Base-by-base conservation (phyloP, 2,797 vertebrate species). In the Peromyscus attwateri region DNA sequence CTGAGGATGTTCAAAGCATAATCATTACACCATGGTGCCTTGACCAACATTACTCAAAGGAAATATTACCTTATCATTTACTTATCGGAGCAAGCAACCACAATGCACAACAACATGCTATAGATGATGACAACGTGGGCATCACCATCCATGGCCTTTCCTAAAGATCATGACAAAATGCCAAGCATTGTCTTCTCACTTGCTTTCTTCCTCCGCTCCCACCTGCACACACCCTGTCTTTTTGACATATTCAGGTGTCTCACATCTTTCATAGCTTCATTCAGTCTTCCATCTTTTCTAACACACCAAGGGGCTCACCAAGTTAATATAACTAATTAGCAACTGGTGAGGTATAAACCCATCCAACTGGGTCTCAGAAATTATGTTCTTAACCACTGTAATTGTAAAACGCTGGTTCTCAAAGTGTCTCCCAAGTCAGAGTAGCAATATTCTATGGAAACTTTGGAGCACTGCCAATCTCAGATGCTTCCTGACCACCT, bases 111-210 rank as follows among this genome's bases (percentile, higher is more conserved):
- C 71, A 16, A 1, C 46, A 60, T 9, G 3, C 11, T 55, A n/a
- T 17, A 17, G 11, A 14, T 12, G 43, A 73, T 3, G n/a, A 4
- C 0, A 49, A 19, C 0, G 1, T 68, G 8, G 3, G 2, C n/a
- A 6, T n/a, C 21, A 49, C 4, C 27, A 17, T 57, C 17, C 19
- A 27, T 23, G 68, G 9, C 29, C 68, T 70, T 31, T 81, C 16
- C 49, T 14, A 31, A 87, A 82, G 52, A 66, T 64, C 5, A 17
- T 49, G 46, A 37, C 4, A 83, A 81, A 64, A 55, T 34, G 43
- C 31, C 1, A 0, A 77, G 3, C 12, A 12, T 6, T 46, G 64
- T 29, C 57, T 37, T 43, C 6, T 70, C 49, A 13, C 16, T 4
- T 27, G 1, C 37, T 8, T n/a, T 46, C 12, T 60, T 31, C 1